A percentile compares a stretch with the other conserved stretches of the same genome.
Evolutionary conservation across 2,888 invertebrate species (phyloP).

Genomic region (Phoenoteleia sp.): DNA sequence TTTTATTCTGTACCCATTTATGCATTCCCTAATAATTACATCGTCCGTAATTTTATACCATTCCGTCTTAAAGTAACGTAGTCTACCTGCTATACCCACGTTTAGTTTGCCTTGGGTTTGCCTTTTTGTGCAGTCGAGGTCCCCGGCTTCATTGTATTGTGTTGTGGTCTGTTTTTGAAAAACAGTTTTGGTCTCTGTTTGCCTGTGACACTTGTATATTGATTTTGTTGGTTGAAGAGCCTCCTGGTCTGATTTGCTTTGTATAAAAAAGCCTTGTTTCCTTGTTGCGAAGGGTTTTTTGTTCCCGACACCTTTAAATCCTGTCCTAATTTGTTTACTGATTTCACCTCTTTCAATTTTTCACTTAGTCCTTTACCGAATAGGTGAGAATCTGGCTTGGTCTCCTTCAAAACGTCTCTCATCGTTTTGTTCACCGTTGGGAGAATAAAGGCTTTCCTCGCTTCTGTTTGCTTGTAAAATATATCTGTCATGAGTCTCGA

Average conservation of each 20-base stretch:
- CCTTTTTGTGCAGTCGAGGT: not conserved
- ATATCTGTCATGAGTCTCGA: constrained; percentile 37
- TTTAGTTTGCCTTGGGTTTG: constrained; percentile 6
- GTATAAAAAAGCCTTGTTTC: not conserved
- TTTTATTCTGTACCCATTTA: constrained; percentile 1
- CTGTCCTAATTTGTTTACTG: constrained; percentile 21
- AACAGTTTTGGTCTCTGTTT: not conserved
- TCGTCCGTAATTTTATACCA: constrained; percentile 2
- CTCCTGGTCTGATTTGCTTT: not conserved
- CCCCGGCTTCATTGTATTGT: not conserved
- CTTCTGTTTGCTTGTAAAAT: constrained; percentile 32
- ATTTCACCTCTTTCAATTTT: constrained; percentile 40
- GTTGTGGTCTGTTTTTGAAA: constrained; percentile 6
- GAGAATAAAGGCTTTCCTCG: constrained; percentile 56
- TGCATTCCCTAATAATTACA: not conserved
- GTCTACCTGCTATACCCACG: constrained; percentile 7
- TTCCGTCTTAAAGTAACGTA: not conserved
- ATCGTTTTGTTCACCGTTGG: constrained; percentile 45
- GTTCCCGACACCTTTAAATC: not conserved
- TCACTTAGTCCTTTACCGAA: constrained; percentile 28
- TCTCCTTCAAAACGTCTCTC: constrained; percentile 22
- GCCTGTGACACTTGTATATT: not conserved
- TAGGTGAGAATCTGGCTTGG: constrained; percentile 28
- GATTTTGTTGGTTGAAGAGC: not conserved
- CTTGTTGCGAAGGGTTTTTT: not conserved